These are phyloP conservation scores for Stratiomys singularior DNA, from an alignment of 2,888 invertebrate species.

Conservation along the genomic window DNA sequence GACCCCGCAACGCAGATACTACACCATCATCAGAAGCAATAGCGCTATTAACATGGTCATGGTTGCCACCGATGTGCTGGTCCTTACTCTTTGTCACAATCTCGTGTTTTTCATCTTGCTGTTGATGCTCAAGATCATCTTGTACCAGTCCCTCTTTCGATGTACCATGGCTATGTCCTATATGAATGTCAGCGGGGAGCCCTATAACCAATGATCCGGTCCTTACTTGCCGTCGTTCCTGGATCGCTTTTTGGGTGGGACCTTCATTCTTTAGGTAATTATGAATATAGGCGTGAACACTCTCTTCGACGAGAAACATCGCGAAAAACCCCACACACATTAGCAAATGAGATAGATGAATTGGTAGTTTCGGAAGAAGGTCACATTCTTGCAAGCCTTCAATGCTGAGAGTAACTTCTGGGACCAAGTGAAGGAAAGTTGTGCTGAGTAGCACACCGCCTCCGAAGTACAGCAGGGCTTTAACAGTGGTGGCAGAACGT, in stretches of 20 bases:
- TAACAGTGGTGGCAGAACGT: neutral
- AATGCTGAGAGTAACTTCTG: constrained; percentile 76
- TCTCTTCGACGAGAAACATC: constrained; percentile 78
- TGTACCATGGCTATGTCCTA: too few species aligned
- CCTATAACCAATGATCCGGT: too few species aligned
- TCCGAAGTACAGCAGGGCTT: constrained; percentile 72
- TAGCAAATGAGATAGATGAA: constrained; percentile 73
- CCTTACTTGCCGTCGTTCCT: too few species aligned
- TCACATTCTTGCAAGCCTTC: constrained; percentile 66
- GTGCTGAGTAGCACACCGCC: constrained; percentile 80
- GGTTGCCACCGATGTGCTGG: neutral
- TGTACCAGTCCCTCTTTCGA: too few species aligned
- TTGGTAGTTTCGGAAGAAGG: constrained; percentile 66
- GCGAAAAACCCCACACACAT: constrained; percentile 77
- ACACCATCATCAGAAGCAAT: constrained; percentile 59
- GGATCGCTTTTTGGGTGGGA: too few species aligned
- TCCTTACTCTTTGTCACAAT: too few species aligned
- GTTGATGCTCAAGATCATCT: neutral
- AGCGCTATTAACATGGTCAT: neutral
- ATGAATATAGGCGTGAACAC: constrained; percentile 75
- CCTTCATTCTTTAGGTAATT: constrained; percentile 59
- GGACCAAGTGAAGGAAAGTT: constrained; percentile 78
- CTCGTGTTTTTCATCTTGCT: too few species aligned
- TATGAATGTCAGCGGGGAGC: too few species aligned
- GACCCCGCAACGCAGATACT: constrained; percentile 68